Evolutionary conservation across 2,888 invertebrate species (phyloP), one percentile per base, ranked within the genome.

Genomic region (Tuta absoluta): DNA sequence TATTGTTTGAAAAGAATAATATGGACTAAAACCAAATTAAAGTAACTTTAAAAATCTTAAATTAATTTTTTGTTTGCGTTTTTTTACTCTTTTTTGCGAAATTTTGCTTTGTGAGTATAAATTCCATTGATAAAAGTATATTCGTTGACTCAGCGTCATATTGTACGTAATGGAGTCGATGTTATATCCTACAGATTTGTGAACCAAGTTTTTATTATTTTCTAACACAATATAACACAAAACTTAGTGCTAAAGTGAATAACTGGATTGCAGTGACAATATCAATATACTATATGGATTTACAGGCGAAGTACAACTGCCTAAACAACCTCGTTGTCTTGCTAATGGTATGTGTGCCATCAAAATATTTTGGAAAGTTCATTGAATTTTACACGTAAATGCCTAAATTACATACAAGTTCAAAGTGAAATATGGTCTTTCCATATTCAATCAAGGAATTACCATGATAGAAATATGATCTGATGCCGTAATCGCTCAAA

Each of bases 161-260:
- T 89, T 91, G 92, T 93, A 92, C 93, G 93, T 93, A 93, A 93
- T 93, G 93, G 93, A 93, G 93, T 92, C 93, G 89, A 92, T 82
- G 82, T 86, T 85, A 81, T 80, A 74, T 81, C 80, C 78, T 73
- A 82, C 75, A 64, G 73, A 83, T 76, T 84, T 81, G 74, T 82
- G 80, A 80, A 79, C 82, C 73, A 78, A 77, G 73, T 75, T 78
- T 79, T 83, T 82, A 75, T 74, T 72, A 74, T 72, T 76, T 81
- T 84, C 78, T 71, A 67, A 66, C 70, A 68, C 82, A 83, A 82
- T 84, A 82, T 84, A 84, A 86, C 80, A 75, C 77, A 83, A 84
- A 85, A 81, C 78, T 78, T 72, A 75, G 77, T 75, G 72, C 74
- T 76, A 74, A 73, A 75, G 80, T 81, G 81, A 69, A 68, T 75